phyloP scores from a whole-genome alignment of 2,888 invertebrate genomes.

The Ectemnius cavifrons region DNA sequence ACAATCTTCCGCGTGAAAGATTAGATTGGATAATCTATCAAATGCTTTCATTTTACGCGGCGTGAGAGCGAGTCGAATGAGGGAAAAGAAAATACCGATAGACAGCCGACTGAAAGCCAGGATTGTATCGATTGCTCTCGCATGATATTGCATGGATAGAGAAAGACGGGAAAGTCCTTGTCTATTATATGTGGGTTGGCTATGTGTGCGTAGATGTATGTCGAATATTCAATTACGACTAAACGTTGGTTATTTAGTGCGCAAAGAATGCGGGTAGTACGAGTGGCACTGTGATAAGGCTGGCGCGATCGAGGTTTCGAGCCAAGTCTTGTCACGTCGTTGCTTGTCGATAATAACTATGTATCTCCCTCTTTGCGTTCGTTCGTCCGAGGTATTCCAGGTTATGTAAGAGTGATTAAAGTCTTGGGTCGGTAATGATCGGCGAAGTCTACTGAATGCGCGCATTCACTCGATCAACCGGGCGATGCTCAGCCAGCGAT shows the following conservation, averaged over 20 bases:
- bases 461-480: slow-evolving; percentile 41
- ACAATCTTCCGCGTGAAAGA: too few relatives aligned
- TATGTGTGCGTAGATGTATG: slow-evolving; percentile 8
- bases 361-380: slow-evolving; percentile 14
- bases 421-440: slow-evolving; percentile 17
- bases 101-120: too few relatives aligned
- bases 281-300: too few relatives aligned
- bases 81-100: too few relatives aligned
- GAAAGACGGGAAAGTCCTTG: too few relatives aligned
- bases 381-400: slow-evolving; percentile 17
- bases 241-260: slow-evolving; percentile 18
- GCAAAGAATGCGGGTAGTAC: slow-evolving; percentile 18
- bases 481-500: slow-evolving; percentile 19
- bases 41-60: too few relatives aligned
- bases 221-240: slow-evolving; percentile 43
- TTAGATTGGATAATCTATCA: too few relatives aligned
- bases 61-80: too few relatives aligned
- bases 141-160: too few relatives aligned
- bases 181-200: too few relatives aligned
- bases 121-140: too few relatives aligned
- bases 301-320: too few relatives aligned
- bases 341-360: slow-evolving; percentile 15
- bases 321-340: background rate
- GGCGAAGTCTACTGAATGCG: background rate
- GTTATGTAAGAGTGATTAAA: slow-evolving; percentile 39